phyloP scores from a whole-genome alignment of 2,797 vertebrate genomes.

The Sebastes vulpes region DNA sequence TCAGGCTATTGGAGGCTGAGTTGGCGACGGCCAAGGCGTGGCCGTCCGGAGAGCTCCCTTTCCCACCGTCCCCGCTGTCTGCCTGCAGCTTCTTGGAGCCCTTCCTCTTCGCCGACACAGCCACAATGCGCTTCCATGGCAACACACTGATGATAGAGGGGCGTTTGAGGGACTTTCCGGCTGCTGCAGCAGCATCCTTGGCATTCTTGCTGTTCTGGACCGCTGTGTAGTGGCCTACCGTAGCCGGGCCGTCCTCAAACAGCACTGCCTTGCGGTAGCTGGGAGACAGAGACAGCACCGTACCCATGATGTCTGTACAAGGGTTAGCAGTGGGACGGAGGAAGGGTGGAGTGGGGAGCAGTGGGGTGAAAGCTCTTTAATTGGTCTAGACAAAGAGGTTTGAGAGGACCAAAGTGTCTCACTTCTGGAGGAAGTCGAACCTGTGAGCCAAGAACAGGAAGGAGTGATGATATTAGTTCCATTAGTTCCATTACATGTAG shows the following conservation, averaged over 20 bases:
- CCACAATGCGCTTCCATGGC: slow-evolving; percentile 94
- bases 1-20: slow-evolving; percentile 88
- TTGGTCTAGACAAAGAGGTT: slow-evolving; percentile 21
- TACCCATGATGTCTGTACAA: slow-evolving; percentile 87
- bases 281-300: slow-evolving; percentile 93
- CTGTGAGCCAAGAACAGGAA: slow-evolving; percentile 48
- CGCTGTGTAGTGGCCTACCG: slow-evolving; percentile 92
- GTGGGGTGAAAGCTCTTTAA: slow-evolving; percentile 18
- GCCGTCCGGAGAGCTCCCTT: slow-evolving; percentile 82
- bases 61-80: slow-evolving; percentile 86
- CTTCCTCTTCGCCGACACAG: slow-evolving; percentile 93
- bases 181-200: slow-evolving; percentile 83
- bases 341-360: background rate
- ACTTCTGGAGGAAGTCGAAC: slow-evolving; percentile 35
- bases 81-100: slow-evolving; percentile 92
- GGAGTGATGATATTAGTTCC: background rate
- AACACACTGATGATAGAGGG: slow-evolving; percentile 92
- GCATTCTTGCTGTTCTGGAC: slow-evolving; percentile 95
- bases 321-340: slow-evolving; percentile 4
- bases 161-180: slow-evolving; percentile 89
- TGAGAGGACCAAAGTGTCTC: slow-evolving; percentile 12
- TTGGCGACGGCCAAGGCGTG: slow-evolving; percentile 34
- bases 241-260: slow-evolving; percentile 92
- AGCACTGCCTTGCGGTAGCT: slow-evolving; percentile 94
- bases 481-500: background rate